Evolutionary conservation across 2,797 vertebrate genomes (phyloP), one percentile per base, ranked within the genome.

Genomic region (Emys orbicularis): DNA sequence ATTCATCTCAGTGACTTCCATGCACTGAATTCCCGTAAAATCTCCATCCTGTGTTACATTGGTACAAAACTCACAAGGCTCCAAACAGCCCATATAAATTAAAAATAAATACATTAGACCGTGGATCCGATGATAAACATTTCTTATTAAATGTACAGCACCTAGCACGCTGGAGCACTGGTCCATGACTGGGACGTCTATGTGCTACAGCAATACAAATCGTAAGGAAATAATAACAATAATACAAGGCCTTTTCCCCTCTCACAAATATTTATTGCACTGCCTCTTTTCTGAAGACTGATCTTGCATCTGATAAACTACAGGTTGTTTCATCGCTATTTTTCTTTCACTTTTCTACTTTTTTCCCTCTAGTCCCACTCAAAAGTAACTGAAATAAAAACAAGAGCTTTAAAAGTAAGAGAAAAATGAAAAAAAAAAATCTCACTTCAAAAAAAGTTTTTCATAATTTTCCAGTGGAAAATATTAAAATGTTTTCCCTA

Each of bases 1-100:
- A 44, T 93, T 94, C 87, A 91, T 16, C 3, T 54, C n/a, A 61
- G 57, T 61, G 23, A 86, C 84, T 87, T 18, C 49, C 79, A 96
- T 93, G 83, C 49, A 53, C 5, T 5, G 8, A 87, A 80, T 85
- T 5, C 3, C 94, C 94, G 8, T 84, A 94, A 86, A 90, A 81
- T n/a, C 6, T 44, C 34, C 77, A 1, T 81, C 6, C 27, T 83
- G 3, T 68, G 76, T 83, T 91, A 72, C 1, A 19, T 92, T 95
- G 90, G 52, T 84, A 31, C 25, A 18, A 91, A 23, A 12, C 68
- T 91, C 25, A 76, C 88, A 74, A 59, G 1, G 5, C 72, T 50
- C 3, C 84, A 87, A 1, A 72, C n/a, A 41, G 34, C 37, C 65
- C 65, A 3, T 86, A 29, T 54, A 92, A 34, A 81, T 10, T 53